Base-by-base conservation (phyloP, 2,888 invertebrate genomes). In the Ophioninae sp. region DNA sequence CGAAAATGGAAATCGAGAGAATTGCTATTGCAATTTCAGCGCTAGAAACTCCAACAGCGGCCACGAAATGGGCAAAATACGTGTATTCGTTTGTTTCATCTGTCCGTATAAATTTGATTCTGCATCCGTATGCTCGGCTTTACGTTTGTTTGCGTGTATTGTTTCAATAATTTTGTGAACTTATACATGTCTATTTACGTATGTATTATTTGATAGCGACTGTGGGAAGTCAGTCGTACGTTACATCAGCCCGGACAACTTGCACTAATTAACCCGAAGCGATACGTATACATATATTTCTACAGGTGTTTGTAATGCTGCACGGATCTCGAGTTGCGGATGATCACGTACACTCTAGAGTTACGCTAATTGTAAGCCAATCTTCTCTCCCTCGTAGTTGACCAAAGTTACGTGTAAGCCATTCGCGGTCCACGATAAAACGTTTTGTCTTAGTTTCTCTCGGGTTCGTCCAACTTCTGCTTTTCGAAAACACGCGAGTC, bases 331-430 rank as follows among this genome's bases (percentile, higher is more conserved):
- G 20, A 64, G 83, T 73, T 73, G 37, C 22, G 17, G 65, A 51
- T 51, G 51, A 51, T 56, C 65, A 23, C 61, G 23, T 72, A 63
- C 44, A 79, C 51, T 61, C 77, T 20, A 22, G 81, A 81, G 80
- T 83, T 81, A 78, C 69, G 77, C 63, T 83, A 81, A 83, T 83
- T 81, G 80, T 51, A 67, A 81, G 72, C 72, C 58, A 77, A 68
- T 44, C 76, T 63, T 41, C 20, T 59, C 30, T 22, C 22, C n/a
- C 13, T 13, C 51, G 6, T 59, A 59, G 51, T 72, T 6, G 39
- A 10, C 51, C 58, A 41, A 65, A 79, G 69, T 82, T 65, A 71
- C 68, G 56, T 22, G 59, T 73, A 20, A 30, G 17, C 51, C 41
- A 20, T 44, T 67, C 59, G 59, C 22, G 20, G 20, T 6, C 5